A percentile compares a stretch with the other conserved stretches of the same genome.
These are phyloP conservation scores for Orius insidiosus DNA, from an alignment of 1,140 invertebrate species.

Conservation along the genomic window DNA sequence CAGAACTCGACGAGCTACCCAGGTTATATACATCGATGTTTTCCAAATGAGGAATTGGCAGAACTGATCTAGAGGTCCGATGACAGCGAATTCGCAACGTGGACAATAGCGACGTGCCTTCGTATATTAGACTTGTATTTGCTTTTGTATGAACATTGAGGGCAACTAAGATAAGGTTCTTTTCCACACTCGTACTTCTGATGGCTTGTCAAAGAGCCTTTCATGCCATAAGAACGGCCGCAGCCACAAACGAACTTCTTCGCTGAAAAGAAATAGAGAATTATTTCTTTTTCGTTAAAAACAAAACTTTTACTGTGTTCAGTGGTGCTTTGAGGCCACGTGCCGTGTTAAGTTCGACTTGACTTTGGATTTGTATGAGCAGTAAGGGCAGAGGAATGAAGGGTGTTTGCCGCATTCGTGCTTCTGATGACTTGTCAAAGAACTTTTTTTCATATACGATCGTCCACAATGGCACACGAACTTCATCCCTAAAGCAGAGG, in stretches of 20 bases:
- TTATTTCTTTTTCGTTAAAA: background rate
- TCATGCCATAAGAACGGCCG: slow-evolving; percentile 24
- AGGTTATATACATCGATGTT: no score
- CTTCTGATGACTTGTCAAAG: slow-evolving; percentile 22
- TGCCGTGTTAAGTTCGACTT: slow-evolving; percentile 6
- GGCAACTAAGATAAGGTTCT: slow-evolving; percentile 21
- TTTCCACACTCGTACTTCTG: slow-evolving; percentile 25
- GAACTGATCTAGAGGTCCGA: no score
- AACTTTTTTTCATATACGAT: background rate
- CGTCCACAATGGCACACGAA: slow-evolving; percentile 28
- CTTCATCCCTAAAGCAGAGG: no score
- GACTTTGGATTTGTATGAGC: slow-evolving; percentile 24
- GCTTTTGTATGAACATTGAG: slow-evolving; percentile 6
- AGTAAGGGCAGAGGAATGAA: slow-evolving; percentile 35
- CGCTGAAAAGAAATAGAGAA: background rate
- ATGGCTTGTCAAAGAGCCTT: slow-evolving; percentile 24
- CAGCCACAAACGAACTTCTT: slow-evolving; percentile 23
- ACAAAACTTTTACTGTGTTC: no score
- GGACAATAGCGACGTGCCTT: slow-evolving; percentile 27
- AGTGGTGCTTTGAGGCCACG: background rate
- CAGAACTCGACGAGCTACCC: no score
- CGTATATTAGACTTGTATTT: slow-evolving; percentile 9
- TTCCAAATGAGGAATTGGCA: no score
- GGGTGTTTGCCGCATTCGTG: slow-evolving; percentile 38
- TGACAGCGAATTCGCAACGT: slow-evolving; percentile 30